A percentile compares a stretch with the other conserved stretches of the same genome.
Conservation (phyloP, 2,113 vertebrate species). For the Hypanus sabinus region DNA sequence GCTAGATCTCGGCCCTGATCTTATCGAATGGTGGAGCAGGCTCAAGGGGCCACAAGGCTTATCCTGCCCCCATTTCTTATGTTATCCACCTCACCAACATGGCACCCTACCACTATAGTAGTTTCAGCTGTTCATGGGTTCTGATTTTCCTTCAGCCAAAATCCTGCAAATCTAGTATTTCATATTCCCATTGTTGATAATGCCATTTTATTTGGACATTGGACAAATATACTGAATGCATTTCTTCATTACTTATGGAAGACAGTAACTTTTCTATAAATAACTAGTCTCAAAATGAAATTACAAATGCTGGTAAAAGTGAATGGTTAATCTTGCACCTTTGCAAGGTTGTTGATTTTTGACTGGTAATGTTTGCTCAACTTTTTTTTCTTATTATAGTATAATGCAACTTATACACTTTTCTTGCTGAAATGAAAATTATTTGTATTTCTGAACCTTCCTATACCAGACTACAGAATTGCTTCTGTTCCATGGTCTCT, state of each 20-base stretch:
- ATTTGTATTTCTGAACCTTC: background rate
- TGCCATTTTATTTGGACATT: background rate
- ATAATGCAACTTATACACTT: background rate
- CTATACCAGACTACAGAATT: background rate
- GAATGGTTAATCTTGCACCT: background rate
- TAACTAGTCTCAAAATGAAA: background rate
- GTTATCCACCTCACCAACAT: no score
- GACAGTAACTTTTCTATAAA: background rate
- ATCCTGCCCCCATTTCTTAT: no score
- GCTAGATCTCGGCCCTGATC: no score
- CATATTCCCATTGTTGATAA: no score
- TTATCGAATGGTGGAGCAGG: no score
- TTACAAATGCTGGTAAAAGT: background rate
- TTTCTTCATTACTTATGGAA: background rate
- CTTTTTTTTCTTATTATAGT: background rate
- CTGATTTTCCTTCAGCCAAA: background rate
- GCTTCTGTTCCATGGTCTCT: background rate
- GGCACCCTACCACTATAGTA: background rate
- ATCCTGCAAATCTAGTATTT: background rate
- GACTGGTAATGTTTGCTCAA: background rate
- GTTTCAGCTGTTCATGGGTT: background rate
- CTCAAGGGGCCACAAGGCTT: no score
- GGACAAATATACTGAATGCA: background rate
- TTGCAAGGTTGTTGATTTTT: background rate
- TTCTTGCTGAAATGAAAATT: background rate